Evolutionary conservation across 1,140 invertebrate species (phyloP).

Genomic region (Chironomus tepperi): DNA sequence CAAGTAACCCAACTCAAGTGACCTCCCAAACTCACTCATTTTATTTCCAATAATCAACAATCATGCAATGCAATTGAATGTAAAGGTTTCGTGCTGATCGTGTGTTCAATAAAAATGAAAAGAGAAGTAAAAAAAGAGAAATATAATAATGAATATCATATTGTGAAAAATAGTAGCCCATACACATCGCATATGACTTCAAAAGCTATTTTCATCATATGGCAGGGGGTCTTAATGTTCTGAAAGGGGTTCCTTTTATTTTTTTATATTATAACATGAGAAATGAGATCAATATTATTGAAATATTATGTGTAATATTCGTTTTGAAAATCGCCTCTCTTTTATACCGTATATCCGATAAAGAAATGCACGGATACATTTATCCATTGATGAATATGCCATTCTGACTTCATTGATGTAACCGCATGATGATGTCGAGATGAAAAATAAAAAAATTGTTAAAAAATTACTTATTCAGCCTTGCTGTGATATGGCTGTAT

Average conservation of each 20-base stretch:
- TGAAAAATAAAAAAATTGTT: neutral
- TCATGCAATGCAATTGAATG: neutral
- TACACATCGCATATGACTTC: neutral
- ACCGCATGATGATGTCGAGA: conserved; percentile 17
- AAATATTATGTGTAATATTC: conserved; percentile 16
- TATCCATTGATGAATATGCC: neutral
- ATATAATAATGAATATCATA: conserved; percentile 18
- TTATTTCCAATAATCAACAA: neutral
- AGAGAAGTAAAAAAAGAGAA: neutral
- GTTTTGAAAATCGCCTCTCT: neutral
- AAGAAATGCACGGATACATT: neutral
- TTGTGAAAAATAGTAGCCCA: conserved; percentile 4
- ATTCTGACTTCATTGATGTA: neutral
- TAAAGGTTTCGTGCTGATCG: neutral
- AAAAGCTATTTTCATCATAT: conserved; percentile 3
- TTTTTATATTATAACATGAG: neutral
- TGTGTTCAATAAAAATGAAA: neutral
- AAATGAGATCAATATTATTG: conserved; percentile 20
- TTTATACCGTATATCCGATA: neutral
- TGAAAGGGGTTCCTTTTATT: neutral
- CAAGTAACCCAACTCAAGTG: too few species aligned
- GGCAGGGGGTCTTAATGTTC: neutral
- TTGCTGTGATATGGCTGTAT: too few species aligned
- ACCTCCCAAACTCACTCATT: too few species aligned
- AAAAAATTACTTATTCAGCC: too few species aligned